A percentile compares a stretch with the other conserved stretches of the same genome.
phyloP scores from a whole-genome alignment of 2,113 vertebrate species.

The Barbus barbus region DNA sequence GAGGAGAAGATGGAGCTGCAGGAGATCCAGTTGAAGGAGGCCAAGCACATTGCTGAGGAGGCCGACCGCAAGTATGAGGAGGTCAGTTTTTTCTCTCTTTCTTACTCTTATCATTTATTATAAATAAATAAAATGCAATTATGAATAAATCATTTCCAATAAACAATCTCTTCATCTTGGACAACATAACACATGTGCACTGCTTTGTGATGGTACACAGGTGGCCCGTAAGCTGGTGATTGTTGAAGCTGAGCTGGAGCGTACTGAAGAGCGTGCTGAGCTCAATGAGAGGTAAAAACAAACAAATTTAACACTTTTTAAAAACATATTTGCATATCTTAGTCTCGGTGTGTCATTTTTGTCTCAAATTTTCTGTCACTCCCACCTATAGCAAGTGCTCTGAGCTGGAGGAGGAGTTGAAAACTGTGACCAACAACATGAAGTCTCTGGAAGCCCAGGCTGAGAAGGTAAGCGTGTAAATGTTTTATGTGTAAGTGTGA shows the following conservation, averaged over 20 bases:
- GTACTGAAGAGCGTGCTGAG: slow-evolving; percentile 95
- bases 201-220: slow-evolving; percentile 66
- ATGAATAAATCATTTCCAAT: background rate
- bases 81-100: slow-evolving; percentile 71
- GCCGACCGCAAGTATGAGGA: slow-evolving; percentile 99
- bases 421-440: slow-evolving; percentile 99
- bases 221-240: slow-evolving; percentile 99
- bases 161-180: background rate
- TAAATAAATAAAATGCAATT: background rate
- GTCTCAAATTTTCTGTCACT: background rate
- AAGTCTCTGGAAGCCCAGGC: slow-evolving; percentile 99
- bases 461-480: slow-evolving; percentile 87
- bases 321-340: slow-evolving; percentile 72
- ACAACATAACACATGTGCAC: background rate
- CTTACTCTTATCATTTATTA: background rate
- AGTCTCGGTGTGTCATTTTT: background rate
- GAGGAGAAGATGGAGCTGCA: slow-evolving; percentile 99
- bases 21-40: slow-evolving; percentile 98
- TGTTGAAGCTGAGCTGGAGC: slow-evolving; percentile 97
- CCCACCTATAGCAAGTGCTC: slow-evolving; percentile 89
- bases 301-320: slow-evolving; percentile 67
- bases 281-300: slow-evolving; percentile 88
- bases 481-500: background rate
- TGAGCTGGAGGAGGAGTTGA: slow-evolving; percentile 99
- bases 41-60: slow-evolving; percentile 98